Evolutionary conservation across 2,888 invertebrate genomes (phyloP), one percentile per base, ranked within the genome.

Genomic region (Hipparchia sbordonii): DNA sequence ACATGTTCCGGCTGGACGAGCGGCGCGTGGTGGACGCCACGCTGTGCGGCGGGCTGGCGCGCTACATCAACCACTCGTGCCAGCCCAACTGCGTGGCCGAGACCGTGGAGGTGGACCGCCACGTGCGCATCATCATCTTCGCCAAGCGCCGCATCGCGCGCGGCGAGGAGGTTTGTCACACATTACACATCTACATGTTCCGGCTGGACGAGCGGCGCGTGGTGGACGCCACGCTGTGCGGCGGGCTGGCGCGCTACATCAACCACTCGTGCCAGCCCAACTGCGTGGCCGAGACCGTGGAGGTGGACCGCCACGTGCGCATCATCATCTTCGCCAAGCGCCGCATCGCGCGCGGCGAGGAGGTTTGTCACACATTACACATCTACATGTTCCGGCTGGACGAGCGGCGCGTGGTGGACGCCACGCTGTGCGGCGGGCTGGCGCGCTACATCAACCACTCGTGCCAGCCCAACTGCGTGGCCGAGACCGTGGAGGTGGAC

Each of bases 221-320:
- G 76, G 97, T 99, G 75, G 99, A 99, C 95, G 99, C 99, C 48
- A 99, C 99, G 45, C 95, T 99, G 86, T 96, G 96, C 81, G 99
- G 99, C 77, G 99, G 99, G 9, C 95, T 99, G 79, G 99, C 99
- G 73, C 96, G 98, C 76, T 99, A 99, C 92, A 98, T 99, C 89
- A 99, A 99, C 95, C 99, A 99, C 94, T 99, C 99, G 71, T 99
- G 99, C 91, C 98, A 98, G 94, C 99, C 99, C 71, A 99, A 99
- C 95, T 99, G 99, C 94, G 98, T 99, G 71, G 99, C 99, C 62
- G 99, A 99, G 95, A 97, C 97, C 79, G 98, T 99, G 33, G 98
- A 98, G 93, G 98, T 99, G 76, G 99, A 99, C 90, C 95, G 98
- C 77, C 98, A 98, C 85, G 95, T 98, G 82, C 96, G 99, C 89